phyloP scores from a whole-genome alignment of 2,113 vertebrate genomes.

The Brachypodius melanocephalos region DNA sequence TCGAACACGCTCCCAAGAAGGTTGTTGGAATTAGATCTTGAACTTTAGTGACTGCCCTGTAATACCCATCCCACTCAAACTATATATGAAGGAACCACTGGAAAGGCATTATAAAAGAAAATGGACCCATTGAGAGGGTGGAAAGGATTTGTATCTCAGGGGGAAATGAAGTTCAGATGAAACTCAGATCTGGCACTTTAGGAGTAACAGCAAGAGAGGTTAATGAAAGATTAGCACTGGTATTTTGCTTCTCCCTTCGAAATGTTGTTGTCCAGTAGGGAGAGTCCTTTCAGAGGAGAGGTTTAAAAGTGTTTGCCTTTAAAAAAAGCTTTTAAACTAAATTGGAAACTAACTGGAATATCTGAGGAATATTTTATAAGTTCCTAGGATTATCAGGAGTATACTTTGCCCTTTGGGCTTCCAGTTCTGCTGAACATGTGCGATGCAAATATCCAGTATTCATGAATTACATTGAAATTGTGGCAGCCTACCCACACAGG shows the following conservation, averaged over 20 bases:
- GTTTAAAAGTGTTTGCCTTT: neutral
- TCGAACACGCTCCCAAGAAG: neutral
- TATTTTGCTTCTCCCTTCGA: neutral
- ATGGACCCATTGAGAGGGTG: neutral
- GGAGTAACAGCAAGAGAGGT: neutral
- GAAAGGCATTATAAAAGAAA: neutral
- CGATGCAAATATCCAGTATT: neutral
- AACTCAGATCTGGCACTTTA: neutral
- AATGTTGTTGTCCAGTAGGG: neutral
- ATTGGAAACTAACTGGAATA: neutral
- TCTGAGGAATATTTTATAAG: neutral
- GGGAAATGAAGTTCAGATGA: neutral
- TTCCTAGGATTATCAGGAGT: neutral
- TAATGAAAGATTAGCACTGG: neutral
- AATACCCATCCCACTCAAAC: neutral
- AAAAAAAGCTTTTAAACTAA: constrained; percentile 6
- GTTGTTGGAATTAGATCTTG: neutral
- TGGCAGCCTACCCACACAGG: neutral
- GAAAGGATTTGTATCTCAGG: neutral
- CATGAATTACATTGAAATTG: neutral
- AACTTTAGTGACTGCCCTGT: neutral
- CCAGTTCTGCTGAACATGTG: neutral
- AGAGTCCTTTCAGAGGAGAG: neutral
- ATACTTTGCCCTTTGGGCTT: neutral
- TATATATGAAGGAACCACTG: neutral